A percentile compares a stretch with the other conserved stretches of the same genome.
phyloP scores from a whole-genome alignment of 2,113 vertebrate genomes.

The Pseudonaja textilis region DNA sequence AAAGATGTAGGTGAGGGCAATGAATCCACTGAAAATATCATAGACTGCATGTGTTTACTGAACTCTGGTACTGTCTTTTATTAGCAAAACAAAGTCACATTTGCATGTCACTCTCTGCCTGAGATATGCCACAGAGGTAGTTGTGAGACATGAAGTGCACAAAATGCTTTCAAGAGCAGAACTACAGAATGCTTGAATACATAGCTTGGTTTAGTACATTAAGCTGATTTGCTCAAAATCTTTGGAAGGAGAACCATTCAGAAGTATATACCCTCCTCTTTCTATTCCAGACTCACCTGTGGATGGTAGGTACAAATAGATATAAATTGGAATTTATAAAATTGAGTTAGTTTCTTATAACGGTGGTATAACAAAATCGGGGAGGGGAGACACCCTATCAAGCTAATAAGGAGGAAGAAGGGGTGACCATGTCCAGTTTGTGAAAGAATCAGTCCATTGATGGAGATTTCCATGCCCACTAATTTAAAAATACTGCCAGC shows the following conservation, averaged over 20 bases:
- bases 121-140: background rate
- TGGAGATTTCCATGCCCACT: background rate
- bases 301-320: background rate
- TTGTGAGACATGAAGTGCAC: background rate
- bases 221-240: accelerated
- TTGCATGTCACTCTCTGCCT: constrained; percentile 10
- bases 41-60: background rate
- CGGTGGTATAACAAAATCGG: background rate
- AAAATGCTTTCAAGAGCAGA: background rate
- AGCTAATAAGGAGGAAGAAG: background rate
- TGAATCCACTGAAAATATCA: background rate
- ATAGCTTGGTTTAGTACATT: background rate
- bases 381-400: accelerated
- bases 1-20: background rate
- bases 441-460: background rate
- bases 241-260: constrained; percentile 13
- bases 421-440: background rate
- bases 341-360: accelerated
- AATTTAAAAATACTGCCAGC: accelerated
- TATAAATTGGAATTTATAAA: background rate
- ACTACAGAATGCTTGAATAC: background rate
- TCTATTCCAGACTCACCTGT: background rate
- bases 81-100: background rate
- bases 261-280: background rate
- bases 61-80: background rate